These are phyloP conservation scores for Indicator maculatus DNA, from an alignment of 2,113 vertebrate species.

Conservation along the genomic window DNA sequence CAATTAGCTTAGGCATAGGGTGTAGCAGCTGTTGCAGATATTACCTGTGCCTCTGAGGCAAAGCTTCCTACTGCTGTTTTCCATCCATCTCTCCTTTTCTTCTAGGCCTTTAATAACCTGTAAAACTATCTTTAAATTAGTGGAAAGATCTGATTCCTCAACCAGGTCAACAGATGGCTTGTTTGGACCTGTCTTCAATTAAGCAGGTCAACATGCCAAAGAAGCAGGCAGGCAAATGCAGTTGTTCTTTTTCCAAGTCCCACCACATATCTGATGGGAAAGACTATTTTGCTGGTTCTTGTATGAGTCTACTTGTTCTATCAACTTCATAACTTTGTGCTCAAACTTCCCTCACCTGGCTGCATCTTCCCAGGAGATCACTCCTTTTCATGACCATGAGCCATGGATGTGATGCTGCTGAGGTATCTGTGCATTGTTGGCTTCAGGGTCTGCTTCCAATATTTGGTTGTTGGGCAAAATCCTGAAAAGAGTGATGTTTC, in stretches of 20 bases:
- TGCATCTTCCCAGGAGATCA: background rate
- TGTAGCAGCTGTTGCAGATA: conserved; percentile 64
- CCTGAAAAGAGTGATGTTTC: background rate
- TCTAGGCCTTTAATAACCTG: conserved; percentile 24
- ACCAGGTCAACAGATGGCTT: conserved; percentile 40
- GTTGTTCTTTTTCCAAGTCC: conserved; percentile 28
- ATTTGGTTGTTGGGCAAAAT: background rate
- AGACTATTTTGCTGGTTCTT: background rate
- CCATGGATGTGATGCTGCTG: background rate
- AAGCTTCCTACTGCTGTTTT: conserved; percentile 35
- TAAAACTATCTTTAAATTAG: conserved; percentile 21
- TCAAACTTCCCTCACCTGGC: background rate
- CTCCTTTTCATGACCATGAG: background rate
- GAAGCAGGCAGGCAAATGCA: conserved; percentile 21
- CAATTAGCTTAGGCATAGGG: conserved; percentile 54
- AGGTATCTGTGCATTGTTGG: background rate
- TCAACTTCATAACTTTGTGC: background rate
- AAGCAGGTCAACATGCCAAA: conserved; percentile 25
- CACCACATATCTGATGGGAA: background rate
- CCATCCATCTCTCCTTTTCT: background rate
- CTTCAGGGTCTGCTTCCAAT: background rate
- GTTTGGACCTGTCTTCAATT: conserved; percentile 26
- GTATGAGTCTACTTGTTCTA: background rate
- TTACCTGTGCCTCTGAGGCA: conserved; percentile 68
- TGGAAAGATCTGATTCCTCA: background rate